These are phyloP conservation scores for Cathartes aura DNA, from an alignment of 2,113 vertebrate genomes.

Conservation along the genomic window DNA sequence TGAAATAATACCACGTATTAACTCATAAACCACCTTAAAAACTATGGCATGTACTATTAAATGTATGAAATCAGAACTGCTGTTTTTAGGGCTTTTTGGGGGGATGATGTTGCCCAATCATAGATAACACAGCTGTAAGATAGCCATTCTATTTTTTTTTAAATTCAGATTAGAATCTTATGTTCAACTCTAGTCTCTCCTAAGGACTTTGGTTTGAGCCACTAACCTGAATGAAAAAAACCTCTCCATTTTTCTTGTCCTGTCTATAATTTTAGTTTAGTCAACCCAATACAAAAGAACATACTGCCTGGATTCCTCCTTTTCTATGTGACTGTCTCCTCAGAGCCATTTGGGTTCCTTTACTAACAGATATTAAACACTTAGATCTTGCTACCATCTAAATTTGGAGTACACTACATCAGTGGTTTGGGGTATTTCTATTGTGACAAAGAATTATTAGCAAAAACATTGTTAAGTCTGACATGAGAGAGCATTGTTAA, in stretches of 20 bases:
- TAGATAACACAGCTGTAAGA: neutral
- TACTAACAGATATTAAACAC: neutral
- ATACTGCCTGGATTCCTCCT: neutral
- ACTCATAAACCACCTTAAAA: neutral
- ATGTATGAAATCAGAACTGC: neutral
- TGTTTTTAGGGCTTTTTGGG: neutral
- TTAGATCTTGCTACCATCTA: neutral
- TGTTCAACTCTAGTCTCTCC: neutral
- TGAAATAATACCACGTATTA: neutral
- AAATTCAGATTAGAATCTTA: neutral
- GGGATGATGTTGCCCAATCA: neutral
- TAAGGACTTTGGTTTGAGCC: neutral
- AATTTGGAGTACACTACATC: neutral
- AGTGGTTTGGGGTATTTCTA: neutral
- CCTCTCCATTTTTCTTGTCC: fast-evolving
- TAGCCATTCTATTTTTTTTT: neutral
- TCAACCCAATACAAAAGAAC: neutral
- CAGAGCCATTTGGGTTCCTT: neutral
- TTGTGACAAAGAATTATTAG: neutral
- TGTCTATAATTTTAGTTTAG: neutral
- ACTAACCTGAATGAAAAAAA: neutral
- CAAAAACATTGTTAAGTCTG: neutral
- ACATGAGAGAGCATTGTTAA: neutral
- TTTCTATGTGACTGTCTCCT: neutral
- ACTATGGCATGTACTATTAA: neutral